Base-by-base conservation (phyloP, 2,113 vertebrate genomes). In the Podilymbus podiceps region DNA sequence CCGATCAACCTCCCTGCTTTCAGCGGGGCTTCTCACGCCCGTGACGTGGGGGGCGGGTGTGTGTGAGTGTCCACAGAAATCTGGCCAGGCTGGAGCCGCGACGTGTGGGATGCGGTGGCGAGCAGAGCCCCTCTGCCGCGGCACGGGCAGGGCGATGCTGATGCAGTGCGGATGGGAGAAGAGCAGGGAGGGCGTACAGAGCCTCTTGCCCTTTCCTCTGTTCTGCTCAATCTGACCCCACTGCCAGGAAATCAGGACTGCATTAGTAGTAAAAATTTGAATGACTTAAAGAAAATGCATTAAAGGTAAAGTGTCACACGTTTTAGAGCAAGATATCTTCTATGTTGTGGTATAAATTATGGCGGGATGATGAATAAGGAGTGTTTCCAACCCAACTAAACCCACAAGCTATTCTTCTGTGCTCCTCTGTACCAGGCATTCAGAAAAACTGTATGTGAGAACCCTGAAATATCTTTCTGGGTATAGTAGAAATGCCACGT, bases 101-200 rank as follows among this genome's bases (percentile, higher is more conserved):
- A 0, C 0, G 2, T 31, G 79, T 31, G 79, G 28, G 47, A 17
- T 40, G 17, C 0, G 1, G 31, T 9, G 55, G 18, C 0, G 11
- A 72, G 23, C 23, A 38, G 24, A 72, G 24, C 23, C 22, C 31
- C 18, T 56, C 25, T 60, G 68, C 64, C 31, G 0, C 20, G 33
- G 55, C 24, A n/a, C 0, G 3, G 31, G 18, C 40, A 49, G 60
- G 35, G 35, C 2, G 11, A 31, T 21, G 59, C n/a, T 63, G 72
- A 23, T 73, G 27, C 28, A 12, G 46, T 5, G 28, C 47, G 53
- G 52, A 12, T n/a, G 68, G 30, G 22, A 30, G 11, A 60, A 19
- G 12, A 23, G 50, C 35, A 27, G 74, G 28, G 35, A 27, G 46
- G 42, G 31, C 12, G 92, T 60, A 6, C 2, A 11, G 19, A 24